phyloP scores from a whole-genome alignment of 2,888 invertebrate species.

The Agelastica alni region DNA sequence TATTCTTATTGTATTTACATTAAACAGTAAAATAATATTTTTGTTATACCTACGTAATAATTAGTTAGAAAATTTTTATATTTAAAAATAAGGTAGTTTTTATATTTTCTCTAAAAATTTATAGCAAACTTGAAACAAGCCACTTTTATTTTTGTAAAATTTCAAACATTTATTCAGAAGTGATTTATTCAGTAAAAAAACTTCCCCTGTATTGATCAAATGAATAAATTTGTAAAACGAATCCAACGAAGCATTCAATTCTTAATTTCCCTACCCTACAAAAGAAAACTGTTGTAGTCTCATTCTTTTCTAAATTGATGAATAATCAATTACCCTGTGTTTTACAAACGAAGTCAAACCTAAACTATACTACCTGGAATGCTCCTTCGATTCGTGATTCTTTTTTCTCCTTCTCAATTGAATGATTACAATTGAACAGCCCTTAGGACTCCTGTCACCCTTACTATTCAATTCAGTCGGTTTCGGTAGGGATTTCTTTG shows the following conservation, averaged over 20 bases:
- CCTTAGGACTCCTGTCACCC: constrained; percentile 22
- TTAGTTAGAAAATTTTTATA: too few species aligned
- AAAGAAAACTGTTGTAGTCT: constrained; percentile 48
- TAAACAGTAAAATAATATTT: too few species aligned
- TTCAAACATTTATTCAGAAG: constrained; percentile 1
- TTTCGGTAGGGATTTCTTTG: constrained; percentile 11
- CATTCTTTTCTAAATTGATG: constrained; percentile 56
- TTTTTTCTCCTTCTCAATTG: constrained; percentile 37
- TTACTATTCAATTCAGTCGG: constrained; percentile 15
- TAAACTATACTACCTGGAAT: constrained; percentile 45
- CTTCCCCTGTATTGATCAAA: constrained; percentile 24
- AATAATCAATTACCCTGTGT: constrained; percentile 58
- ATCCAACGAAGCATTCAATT: constrained; percentile 55
- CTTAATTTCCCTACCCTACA: constrained; percentile 53
- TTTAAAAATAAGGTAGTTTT: too few species aligned
- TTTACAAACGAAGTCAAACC: constrained; percentile 55
- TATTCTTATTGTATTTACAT: too few species aligned
- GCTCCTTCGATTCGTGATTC: constrained; percentile 52
- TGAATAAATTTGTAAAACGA: constrained; percentile 44
- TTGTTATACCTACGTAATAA: too few species aligned
- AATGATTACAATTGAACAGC: constrained; percentile 29
- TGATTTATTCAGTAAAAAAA: constrained; percentile 22
- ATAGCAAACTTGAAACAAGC: too few species aligned
- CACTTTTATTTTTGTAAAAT: too few species aligned
- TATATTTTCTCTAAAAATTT: too few species aligned